Base-by-base conservation (phyloP, 2,888 invertebrate species). In the Eristalis pertinax region DNA sequence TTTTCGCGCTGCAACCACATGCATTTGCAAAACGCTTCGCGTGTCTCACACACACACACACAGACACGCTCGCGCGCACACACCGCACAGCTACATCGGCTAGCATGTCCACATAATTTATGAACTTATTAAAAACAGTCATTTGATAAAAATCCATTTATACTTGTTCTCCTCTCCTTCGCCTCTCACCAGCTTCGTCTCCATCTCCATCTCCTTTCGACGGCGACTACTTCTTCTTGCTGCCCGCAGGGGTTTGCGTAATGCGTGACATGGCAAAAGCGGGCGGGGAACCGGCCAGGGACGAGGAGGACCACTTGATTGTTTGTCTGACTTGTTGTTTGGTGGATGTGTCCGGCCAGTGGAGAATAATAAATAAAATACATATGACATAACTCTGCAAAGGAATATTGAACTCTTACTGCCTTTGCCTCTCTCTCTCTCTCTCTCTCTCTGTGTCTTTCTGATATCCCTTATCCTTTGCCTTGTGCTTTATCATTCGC, bases 131-230 rank as follows among this genome's bases (percentile, higher is more conserved):
- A 84, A 84, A 78, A 73, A 84, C 77, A 84, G 77, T 84, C 77
- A 74, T 84, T 78, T 84, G 72, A 77, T 84, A 84, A 84, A 84
- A 78, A 84, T 62, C 68, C 64, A 81, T 75, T 81, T 64, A 81
- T 75, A 75, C 75, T 43, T 60, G 32, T 65, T 32, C 5, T 32
- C 11, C 35, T 35, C 15, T 29, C 11, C 22, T 50, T 64, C 32
- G 10, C 7, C 24, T 11, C n/a, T n/a, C n/a, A n/a, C n/a, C n/a
- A n/a, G n/a, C n/a, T 26, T 26, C 26, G 26, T 26, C 4, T 26
- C 26, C 26, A 26, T 26, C 26, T 26, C 26, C 26, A 26, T 26
- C 26, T n/a, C n/a, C 7, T n/a, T n/a, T 72, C 13, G 38, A 15
- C 5, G 19, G 41, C 3, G 32, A 32, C 56, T 58, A 29, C n/a